Percentiles rank a stretch among this genome's conserved stretches.
Evolutionary conservation across 2,888 invertebrate genomes (phyloP).

Genomic region (Mermis nigrescens): DNA sequence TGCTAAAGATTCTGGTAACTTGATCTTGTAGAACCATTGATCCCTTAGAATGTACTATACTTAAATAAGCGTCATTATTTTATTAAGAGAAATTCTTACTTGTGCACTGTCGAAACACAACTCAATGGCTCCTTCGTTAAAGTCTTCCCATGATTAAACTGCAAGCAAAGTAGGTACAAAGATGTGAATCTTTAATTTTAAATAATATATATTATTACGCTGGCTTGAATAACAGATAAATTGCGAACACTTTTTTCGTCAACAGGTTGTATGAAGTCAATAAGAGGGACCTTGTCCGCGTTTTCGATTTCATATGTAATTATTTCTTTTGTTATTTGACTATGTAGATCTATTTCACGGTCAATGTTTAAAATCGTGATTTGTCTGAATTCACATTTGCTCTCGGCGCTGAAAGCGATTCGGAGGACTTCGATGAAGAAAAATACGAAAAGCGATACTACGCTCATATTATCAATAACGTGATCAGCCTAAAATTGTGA

Average conservation of each 20-base stretch:
- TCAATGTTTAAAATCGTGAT: conserved; percentile 1
- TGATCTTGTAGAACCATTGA: conserved; percentile 16
- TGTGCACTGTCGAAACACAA: no score
- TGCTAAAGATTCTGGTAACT: conserved; percentile 18
- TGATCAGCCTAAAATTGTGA: no score
- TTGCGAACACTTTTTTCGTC: not conserved
- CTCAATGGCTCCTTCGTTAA: no score
- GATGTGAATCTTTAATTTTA: no score
- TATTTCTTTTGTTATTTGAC: conserved; percentile 24
- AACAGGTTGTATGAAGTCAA: conserved; percentile 4
- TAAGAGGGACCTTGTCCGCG: conserved; percentile 16
- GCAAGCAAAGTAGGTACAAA: not conserved
- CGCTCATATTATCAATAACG: no score
- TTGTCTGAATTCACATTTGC: no score
- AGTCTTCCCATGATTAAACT: not conserved
- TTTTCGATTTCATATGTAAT: conserved; percentile 21
- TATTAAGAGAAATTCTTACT: no score
- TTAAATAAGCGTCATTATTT: no score
- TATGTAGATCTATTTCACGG: conserved; percentile 23
- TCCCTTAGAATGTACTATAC: not conserved
- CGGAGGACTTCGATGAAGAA: no score
- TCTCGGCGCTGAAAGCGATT: no score
- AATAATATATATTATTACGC: not conserved
- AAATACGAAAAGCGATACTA: no score
- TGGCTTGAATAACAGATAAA: not conserved